Evolutionary conservation across 2,888 invertebrate genomes (phyloP), one percentile per base, ranked within the genome.

Genomic region (Drosophila longiperda): DNA sequence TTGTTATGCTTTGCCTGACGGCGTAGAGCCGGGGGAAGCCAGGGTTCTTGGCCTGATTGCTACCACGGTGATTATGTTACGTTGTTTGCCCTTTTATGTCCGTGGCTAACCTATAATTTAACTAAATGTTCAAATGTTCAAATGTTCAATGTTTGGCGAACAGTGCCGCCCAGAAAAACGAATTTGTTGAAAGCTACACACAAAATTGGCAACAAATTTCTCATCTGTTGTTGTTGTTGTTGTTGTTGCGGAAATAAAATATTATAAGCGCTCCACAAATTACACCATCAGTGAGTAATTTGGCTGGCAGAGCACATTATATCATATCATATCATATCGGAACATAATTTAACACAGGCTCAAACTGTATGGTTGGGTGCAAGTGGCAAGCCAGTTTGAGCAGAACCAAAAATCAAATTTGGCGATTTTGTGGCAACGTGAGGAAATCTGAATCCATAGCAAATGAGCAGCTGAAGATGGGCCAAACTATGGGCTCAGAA

Each of bases 21-120:
- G 42, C 29, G 26, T 7, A 26, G 38, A 38, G 38, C 38, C 38
- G 8, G 12, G 33, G n/a, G 17, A 45, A 23, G 29, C 23, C 12
- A 26, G 8, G 32, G 57, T 59, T 49, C 60, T 60, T 64, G 33
- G 75, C 61, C 80, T 86, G 85, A 86, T 88, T 86, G 85, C 85
- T 86, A 90, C 86, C 84, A 90, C 73, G 82, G 73, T 70, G 82
- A 90, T 90, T 88, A 87, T 87, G 85, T 82, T 87, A 90, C 86
- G 87, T 90, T 91, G 89, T 87, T 90, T 89, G 91, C 89, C 90
- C 89, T 90, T 87, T 87, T 87, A 87, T 87, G 87, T 90, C 87
- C 89, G 87, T 68, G 60, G 73, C 87, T 76, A 90, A 90, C 91
- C 88, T 91, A 90, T 92, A 91, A 91, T 91, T 91, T 92, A 80